Base-by-base conservation (phyloP, 2,113 vertebrate species). In the Strigops habroptila region DNA sequence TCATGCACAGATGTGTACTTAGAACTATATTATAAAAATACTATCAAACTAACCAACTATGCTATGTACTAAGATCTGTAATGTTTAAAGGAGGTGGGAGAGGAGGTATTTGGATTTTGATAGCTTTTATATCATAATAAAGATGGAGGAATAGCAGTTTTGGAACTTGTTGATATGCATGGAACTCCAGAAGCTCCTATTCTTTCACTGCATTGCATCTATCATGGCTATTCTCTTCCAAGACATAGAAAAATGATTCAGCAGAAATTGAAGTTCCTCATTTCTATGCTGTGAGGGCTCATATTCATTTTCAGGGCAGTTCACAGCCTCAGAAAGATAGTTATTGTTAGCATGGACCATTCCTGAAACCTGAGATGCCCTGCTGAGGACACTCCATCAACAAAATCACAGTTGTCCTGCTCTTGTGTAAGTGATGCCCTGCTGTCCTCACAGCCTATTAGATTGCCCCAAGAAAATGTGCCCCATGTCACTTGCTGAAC, bases 211-310 rank as follows among this genome's bases (percentile, higher is more conserved):
- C 95, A 93, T 94, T 82, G 92, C 93, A 97, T 97, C 96, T 69
- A 77, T 96, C 96, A 96, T 19, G 24, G 93, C 93, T 96, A 69
- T 97, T 97, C 94, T 96, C 94, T 88, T 86, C 73, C 46, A 84
- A 89, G 97, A 97, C 97, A 96, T 49, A 97, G 96, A 98, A 97
- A 98, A 98, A 98, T 97, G 96, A 96, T 94, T 96, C 95, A 93
- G 91, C 96, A 96, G 96, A 97, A 98, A 97, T 98, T 96, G 97
- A 97, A 97, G 90, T 95, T 97, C 90, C 97, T 98, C 97, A 97
- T 98, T 96, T 96, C 95, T 96, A 95, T 97, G 96, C 90, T 43
- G 95, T 87, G 92, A 96, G 93, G 96, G 95, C 93, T 97, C n/a
- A 78, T 97, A 95, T 94, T 97, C 97, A 98, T 98, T 98, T 97